phyloP scores from a whole-genome alignment of 1,140 invertebrate genomes.

The Schmidtea mediterranea region DNA sequence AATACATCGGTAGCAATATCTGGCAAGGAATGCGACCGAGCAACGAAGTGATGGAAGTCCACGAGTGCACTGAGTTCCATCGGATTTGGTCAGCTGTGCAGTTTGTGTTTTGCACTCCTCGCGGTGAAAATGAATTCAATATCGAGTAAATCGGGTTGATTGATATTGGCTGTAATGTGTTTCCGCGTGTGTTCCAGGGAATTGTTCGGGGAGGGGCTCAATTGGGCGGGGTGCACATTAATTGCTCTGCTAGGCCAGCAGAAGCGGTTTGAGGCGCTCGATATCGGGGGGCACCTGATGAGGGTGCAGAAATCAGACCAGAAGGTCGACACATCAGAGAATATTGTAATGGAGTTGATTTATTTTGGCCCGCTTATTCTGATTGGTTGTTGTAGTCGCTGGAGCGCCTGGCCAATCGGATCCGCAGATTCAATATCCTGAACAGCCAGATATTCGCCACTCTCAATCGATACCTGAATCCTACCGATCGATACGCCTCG shows the following conservation, averaged over 20 bases:
- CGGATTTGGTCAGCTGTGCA: conserved; percentile 86
- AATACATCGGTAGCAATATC: not conserved
- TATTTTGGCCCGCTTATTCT: conserved; percentile 15
- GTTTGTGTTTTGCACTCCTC: conserved; percentile 88
- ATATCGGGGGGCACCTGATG: conserved; percentile 94
- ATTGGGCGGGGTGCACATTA: conserved; percentile 96
- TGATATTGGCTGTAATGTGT: not conserved
- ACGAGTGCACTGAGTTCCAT: conserved; percentile 90
- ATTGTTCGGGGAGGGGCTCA: conserved; percentile 84
- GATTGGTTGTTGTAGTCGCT: conserved; percentile 38
- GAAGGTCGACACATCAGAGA: conserved; percentile 76
- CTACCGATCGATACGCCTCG: conserved; percentile 12
- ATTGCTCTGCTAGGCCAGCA: conserved; percentile 85
- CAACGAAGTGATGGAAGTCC: conserved; percentile 75
- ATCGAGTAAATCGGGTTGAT: conserved; percentile 52
- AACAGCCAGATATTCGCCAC: conserved; percentile 95
- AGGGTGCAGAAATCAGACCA: conserved; percentile 79
- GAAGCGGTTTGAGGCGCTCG: conserved; percentile 76
- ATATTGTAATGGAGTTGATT: conserved; percentile 85
- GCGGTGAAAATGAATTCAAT: conserved; percentile 81
- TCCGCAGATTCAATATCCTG: conserved; percentile 79
- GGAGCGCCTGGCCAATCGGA: conserved; percentile 83
- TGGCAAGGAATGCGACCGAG: conserved; percentile 12
- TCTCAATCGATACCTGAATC: conserved; percentile 73
- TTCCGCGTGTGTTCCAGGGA: conserved; percentile 37